Conservation (phyloP, 2,797 vertebrate genomes). For the Sebastes nivosus region DNA sequence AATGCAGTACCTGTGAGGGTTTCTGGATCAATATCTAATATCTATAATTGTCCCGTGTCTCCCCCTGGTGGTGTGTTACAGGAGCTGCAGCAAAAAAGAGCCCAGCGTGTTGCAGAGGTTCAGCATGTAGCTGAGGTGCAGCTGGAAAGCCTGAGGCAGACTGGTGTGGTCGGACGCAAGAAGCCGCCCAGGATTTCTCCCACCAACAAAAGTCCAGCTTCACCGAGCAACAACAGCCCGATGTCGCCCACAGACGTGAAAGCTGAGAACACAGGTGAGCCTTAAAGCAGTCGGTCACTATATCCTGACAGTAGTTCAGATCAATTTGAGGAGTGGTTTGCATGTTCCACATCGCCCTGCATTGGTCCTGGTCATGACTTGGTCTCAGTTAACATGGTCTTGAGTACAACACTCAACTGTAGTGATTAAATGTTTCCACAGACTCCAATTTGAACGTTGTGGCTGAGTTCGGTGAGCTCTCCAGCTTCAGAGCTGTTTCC, state of each 20-base stretch:
- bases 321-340: too few relatives aligned
- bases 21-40: too few relatives aligned
- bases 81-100: constrained; percentile 87
- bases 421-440: constrained; percentile 55
- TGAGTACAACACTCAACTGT: too few relatives aligned
- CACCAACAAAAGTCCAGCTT: constrained; percentile 24
- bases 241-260: constrained; percentile 73
- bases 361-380: neutral
- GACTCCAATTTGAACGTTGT: constrained; percentile 72
- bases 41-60: neutral
- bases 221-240: constrained; percentile 49
- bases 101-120: constrained; percentile 28
- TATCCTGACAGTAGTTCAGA: too few relatives aligned
- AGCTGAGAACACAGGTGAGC: constrained; percentile 82
- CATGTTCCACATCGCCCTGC: too few relatives aligned
- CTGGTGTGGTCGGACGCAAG: constrained; percentile 68
- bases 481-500: constrained; percentile 70
- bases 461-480: constrained; percentile 56
- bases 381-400: neutral
- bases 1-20: too few relatives aligned
- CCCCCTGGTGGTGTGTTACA: constrained; percentile 50
- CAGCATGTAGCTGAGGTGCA: constrained; percentile 68
- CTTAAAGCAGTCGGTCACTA: too few relatives aligned
- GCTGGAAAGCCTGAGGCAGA: constrained; percentile 53
- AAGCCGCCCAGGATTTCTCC: constrained; percentile 71